These are phyloP conservation scores for Clepsis dumicolana DNA, from an alignment of 2,888 invertebrate species.

Conservation along the genomic window DNA sequence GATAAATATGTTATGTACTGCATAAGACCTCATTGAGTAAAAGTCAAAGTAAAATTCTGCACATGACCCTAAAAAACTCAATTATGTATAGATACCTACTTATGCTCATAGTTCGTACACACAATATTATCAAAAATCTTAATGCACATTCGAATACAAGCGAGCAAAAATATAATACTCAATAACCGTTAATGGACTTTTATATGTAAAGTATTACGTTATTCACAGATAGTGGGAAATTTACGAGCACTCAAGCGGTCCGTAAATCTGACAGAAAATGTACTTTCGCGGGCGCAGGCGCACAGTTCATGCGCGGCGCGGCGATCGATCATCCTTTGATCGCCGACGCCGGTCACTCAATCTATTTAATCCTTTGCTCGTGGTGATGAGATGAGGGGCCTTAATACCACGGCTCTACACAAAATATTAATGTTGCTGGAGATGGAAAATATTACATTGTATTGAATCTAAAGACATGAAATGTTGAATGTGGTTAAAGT, in stretches of 20 bases:
- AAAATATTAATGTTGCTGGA: slow-evolving; percentile 33
- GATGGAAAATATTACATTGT: slow-evolving; percentile 4
- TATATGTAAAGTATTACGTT: slow-evolving; percentile 39
- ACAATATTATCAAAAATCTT: slow-evolving; percentile 32
- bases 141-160: slow-evolving; percentile 37
- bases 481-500: not conserved
- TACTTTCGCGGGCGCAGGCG: slow-evolving; percentile 38
- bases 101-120: not conserved
- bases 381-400: slow-evolving; percentile 36
- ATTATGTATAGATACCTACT: not conserved
- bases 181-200: slow-evolving; percentile 42
- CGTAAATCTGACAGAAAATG: slow-evolving; percentile 44
- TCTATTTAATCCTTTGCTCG: slow-evolving; percentile 41
- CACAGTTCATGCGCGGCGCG: slow-evolving; percentile 23
- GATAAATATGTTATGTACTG: no score
- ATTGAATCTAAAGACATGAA: slow-evolving; percentile 4
- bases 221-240: slow-evolving; percentile 40
- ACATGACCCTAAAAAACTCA: not conserved
- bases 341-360: slow-evolving; percentile 51
- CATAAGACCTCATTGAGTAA: not conserved
- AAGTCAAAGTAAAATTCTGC: not conserved
- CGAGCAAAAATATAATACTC: slow-evolving; percentile 35
- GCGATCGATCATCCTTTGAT: slow-evolving; percentile 64
- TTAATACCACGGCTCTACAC: slow-evolving; percentile 26
- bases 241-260: slow-evolving; percentile 42